Evolutionary conservation across 2,797 vertebrate genomes (phyloP).

Genomic region (Halcyon leucocephala): DNA sequence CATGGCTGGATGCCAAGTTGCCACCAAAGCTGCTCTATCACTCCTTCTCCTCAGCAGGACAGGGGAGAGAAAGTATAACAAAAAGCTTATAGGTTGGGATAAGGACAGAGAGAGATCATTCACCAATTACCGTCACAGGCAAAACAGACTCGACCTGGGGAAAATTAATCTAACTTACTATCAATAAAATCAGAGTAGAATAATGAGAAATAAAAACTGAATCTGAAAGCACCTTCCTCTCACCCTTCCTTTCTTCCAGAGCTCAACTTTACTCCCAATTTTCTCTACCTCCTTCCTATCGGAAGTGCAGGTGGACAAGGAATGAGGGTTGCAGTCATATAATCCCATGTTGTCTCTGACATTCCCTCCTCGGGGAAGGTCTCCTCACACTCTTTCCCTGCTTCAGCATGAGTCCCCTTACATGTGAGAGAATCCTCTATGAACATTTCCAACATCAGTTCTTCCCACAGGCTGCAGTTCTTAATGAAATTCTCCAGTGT

Average conservation of each 20-base stretch:
- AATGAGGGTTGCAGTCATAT: background rate
- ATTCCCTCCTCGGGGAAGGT: background rate
- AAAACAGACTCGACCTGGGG: background rate
- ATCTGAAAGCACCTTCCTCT: background rate
- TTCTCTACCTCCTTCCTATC: background rate
- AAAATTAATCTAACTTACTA: background rate
- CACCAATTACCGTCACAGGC: fast-evolving
- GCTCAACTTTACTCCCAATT: background rate
- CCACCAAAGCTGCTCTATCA: background rate
- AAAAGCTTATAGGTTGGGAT: background rate
- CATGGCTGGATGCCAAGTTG: background rate
- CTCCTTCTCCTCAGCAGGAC: background rate
- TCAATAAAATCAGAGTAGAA: background rate
- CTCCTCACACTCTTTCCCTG: background rate
- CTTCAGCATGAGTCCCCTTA: background rate
- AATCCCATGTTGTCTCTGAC: background rate
- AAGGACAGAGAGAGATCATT: background rate
- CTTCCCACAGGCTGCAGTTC: too few species aligned
- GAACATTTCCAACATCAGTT: background rate
- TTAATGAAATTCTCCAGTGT: fast-evolving
- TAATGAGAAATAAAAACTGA: background rate
- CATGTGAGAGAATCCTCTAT: background rate
- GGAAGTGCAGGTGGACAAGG: background rate
- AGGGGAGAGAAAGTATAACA: background rate
- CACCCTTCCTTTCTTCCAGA: background rate